phyloP scores from a whole-genome alignment of 1,140 invertebrate genomes.

The Gryllus bimaculatus region DNA sequence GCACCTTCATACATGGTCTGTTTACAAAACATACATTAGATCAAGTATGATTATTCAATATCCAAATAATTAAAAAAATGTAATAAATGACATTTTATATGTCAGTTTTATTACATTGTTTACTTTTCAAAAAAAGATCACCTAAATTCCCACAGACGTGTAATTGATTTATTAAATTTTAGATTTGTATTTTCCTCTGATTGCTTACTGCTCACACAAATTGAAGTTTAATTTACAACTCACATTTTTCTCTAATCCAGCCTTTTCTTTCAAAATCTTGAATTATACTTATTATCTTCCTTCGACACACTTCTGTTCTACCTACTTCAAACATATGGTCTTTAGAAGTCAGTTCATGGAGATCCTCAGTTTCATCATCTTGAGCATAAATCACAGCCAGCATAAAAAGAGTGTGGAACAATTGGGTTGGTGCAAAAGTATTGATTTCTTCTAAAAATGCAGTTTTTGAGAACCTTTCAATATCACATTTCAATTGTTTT shows the following conservation, averaged over 20 bases:
- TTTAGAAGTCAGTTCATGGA: not conserved
- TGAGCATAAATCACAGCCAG: not conserved
- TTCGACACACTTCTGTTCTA: not conserved
- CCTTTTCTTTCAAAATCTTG: constrained; percentile 2
- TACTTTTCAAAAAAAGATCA: not conserved
- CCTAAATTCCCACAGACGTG: not conserved
- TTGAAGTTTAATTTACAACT: not conserved
- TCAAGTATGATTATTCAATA: not conserved
- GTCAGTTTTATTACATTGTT: not conserved
- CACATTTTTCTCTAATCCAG: constrained; percentile 5
- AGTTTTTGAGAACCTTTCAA: not conserved
- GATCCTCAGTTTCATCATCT: not conserved
- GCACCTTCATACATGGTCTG: no score
- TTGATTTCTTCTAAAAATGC: constrained; percentile 13
- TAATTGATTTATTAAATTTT: not conserved
- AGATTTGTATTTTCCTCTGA: not conserved
- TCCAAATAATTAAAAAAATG: not conserved
- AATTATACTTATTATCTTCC: constrained; percentile 8
- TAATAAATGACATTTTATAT: not conserved
- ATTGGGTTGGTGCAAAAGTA: not conserved
- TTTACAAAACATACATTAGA: not conserved
- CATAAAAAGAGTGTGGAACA: constrained; percentile 6
- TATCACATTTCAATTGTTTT: constrained; percentile 10
- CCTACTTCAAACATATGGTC: not conserved
- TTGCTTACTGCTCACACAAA: not conserved